A percentile compares a stretch with the other conserved stretches of the same genome.
Conservation (phyloP, 1,140 invertebrate species). For the Eciton burchellii region DNA sequence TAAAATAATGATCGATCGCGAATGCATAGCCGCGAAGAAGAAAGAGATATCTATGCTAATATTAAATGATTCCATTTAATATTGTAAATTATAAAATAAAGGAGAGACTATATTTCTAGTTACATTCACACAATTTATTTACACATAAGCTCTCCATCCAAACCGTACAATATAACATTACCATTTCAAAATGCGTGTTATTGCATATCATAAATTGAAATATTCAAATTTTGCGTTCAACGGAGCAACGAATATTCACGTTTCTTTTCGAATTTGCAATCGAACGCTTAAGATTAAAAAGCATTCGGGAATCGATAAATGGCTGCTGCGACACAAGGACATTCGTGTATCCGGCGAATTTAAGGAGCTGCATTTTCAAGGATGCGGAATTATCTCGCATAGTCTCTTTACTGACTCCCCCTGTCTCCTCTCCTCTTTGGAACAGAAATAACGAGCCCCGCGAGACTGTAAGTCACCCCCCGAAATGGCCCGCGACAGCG, state of each 20-base stretch:
- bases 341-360: slow-evolving; percentile 44
- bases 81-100: too few species aligned
- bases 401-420: slow-evolving; percentile 62
- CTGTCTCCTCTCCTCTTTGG: slow-evolving; percentile 62
- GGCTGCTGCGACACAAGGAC: neutral
- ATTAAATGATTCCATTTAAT: too few species aligned
- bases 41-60: too few species aligned
- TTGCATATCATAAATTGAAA: too few species aligned
- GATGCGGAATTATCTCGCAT: slow-evolving; percentile 58
- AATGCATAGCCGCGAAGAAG: neutral
- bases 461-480: slow-evolving; percentile 77
- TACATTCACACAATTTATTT: too few species aligned
- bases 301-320: neutral
- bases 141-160: too few species aligned
- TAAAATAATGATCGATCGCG: neutral
- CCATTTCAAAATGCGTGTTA: too few species aligned
- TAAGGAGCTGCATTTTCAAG: slow-evolving; percentile 56
- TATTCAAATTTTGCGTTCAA: too few species aligned
- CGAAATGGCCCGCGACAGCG: slow-evolving; percentile 75
- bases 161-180: too few species aligned
- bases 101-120: too few species aligned
- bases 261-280: slow-evolving; percentile 8
- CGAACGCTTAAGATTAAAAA: slow-evolving; percentile 6
- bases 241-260: neutral
- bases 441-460: slow-evolving; percentile 72